Conservation (phyloP, 92 coral and sea anemone species). For the Nematostella vectensis region DNA sequence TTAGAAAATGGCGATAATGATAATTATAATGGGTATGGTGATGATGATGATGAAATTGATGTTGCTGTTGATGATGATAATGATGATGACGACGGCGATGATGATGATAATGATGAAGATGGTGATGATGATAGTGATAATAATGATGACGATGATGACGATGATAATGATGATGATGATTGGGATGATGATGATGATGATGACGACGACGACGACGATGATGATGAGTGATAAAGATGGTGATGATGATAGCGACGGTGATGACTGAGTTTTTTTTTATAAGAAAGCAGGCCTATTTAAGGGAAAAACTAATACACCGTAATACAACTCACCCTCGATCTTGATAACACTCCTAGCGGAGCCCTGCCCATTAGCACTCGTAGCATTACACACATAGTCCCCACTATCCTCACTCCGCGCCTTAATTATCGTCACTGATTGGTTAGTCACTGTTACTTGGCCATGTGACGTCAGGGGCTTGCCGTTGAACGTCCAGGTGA, state of each 20-base stretch:
- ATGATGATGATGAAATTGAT: not conserved
- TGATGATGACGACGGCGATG: not conserved
- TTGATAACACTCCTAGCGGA: conserved; percentile 37
- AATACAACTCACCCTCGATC: conserved; percentile 27
- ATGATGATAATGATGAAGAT: not conserved
- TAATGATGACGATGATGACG: too few relatives aligned
- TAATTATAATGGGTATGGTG: not conserved
- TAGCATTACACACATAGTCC: conserved; percentile 42
- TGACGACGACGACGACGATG: too few relatives aligned
- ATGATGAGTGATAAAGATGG: too few relatives aligned
- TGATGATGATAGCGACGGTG: too few relatives aligned
- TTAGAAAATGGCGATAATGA: not conserved
- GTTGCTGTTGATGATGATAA: not conserved
- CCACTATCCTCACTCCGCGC: conserved; percentile 16
- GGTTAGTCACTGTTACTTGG: conserved; percentile 32
- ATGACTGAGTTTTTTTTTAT: too few relatives aligned
- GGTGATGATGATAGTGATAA: not conserved
- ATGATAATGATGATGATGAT: too few relatives aligned
- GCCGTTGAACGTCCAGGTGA: conserved; percentile 44
- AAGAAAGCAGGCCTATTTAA: too few relatives aligned
- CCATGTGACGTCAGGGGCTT: conserved; percentile 31
- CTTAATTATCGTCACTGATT: conserved; percentile 28
- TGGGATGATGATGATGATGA: too few relatives aligned
- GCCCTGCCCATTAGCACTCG: conserved; percentile 32
- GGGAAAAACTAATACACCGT: too few relatives aligned